Conservation (phyloP, 2,113 vertebrate genomes). For the Neoarius graeffei region DNA sequence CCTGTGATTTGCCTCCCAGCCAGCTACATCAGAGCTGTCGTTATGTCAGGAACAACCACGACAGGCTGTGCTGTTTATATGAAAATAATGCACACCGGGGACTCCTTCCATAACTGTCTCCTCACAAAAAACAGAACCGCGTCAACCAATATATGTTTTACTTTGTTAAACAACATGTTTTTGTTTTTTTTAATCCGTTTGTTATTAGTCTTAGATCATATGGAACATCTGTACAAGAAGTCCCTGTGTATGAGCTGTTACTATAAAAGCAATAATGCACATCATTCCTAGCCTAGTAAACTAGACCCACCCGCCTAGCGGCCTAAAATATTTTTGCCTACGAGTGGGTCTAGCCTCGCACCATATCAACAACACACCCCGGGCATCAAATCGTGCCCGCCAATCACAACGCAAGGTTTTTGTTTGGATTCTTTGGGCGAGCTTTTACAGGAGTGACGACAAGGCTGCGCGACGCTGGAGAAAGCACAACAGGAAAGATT, state of each 20-base stretch:
- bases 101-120: background rate
- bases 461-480: too few relatives aligned
- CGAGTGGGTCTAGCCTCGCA: too few relatives aligned
- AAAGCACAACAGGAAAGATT: too few relatives aligned
- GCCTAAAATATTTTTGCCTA: too few relatives aligned
- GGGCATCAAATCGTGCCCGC: too few relatives aligned
- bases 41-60: background rate
- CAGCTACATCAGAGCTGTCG: background rate
- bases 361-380: too few relatives aligned
- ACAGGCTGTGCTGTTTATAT: background rate
- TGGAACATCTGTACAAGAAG: background rate
- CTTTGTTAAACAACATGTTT: background rate
- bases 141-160: background rate
- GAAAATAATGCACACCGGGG: background rate
- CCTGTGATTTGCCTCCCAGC: background rate
- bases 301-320: too few relatives aligned
- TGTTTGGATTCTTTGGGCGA: too few relatives aligned
- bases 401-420: too few relatives aligned
- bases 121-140: background rate
- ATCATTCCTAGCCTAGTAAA: too few relatives aligned
- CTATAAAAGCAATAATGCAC: too few relatives aligned
- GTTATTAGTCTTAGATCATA: background rate
- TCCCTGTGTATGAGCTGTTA: background rate
- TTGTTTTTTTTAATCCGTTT: background rate
- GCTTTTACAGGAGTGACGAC: too few relatives aligned